These are phyloP conservation scores for Macrophya alboannulata DNA, from an alignment of 2,888 invertebrate species.

Conservation along the genomic window DNA sequence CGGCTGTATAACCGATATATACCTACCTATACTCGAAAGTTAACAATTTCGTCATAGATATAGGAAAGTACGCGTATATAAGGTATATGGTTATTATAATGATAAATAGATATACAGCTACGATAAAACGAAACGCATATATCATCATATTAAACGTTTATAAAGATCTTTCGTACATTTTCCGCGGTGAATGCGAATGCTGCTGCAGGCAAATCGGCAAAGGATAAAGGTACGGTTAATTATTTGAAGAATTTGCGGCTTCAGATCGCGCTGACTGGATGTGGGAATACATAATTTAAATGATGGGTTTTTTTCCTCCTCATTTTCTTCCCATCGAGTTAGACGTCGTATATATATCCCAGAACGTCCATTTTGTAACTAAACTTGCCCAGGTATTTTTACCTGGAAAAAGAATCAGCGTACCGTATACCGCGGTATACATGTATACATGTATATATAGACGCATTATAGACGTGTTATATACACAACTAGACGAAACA, in stretches of 20 bases:
- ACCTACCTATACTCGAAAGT: not conserved
- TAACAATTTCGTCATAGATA: conserved; percentile 7
- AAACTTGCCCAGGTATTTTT: conserved; percentile 29
- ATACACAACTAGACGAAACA: conserved; percentile 38
- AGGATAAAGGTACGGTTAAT: conserved; percentile 25
- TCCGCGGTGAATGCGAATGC: not conserved
- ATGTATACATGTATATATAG: not conserved
- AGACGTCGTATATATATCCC: not conserved
- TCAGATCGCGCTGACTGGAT: not conserved
- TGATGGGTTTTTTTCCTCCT: not conserved
- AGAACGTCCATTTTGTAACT: conserved; percentile 2
- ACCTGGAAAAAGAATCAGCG: conserved; percentile 31
- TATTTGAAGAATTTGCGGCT: conserved; percentile 27
- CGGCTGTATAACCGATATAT: not conserved
- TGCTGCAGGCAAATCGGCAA: not conserved
- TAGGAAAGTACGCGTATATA: not conserved
- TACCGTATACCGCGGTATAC: not conserved
- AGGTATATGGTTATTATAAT: not conserved
- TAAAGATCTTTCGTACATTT: too few species aligned
- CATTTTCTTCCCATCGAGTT: not conserved
- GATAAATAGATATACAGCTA: not conserved
- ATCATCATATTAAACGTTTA: too few species aligned
- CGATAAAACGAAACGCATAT: too few species aligned
- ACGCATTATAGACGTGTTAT: not conserved
- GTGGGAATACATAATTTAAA: not conserved